phyloP scores from a whole-genome alignment of 2,113 vertebrate species.

The Noturus placidus region DNA sequence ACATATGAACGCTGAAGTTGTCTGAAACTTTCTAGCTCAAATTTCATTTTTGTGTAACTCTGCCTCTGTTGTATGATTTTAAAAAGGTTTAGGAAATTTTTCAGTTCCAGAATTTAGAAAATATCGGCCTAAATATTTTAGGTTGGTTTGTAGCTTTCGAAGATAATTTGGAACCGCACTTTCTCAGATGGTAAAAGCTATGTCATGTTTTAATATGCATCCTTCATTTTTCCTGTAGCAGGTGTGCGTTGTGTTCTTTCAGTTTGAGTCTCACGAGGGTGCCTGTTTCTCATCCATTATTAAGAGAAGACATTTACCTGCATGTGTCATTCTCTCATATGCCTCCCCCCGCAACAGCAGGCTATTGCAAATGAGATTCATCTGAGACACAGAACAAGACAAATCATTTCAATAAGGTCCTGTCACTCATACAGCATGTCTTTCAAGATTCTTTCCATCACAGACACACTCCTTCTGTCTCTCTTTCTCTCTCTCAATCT shows the following conservation, averaged over 20 bases:
- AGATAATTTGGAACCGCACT: conserved; percentile 4
- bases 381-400: conserved; percentile 66
- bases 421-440: conserved; percentile 65
- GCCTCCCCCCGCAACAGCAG: conserved; percentile 58
- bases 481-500: conserved; percentile 16
- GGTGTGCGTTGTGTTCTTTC: not conserved
- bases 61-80: not conserved
- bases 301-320: conserved; percentile 63
- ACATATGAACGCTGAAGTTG: not conserved
- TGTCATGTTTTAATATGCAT: conserved; percentile 1
- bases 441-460: conserved; percentile 56
- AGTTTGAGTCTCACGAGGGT: conserved; percentile 37
- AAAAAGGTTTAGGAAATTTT: not conserved
- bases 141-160: not conserved
- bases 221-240: conserved; percentile 9
- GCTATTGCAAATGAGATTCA: conserved; percentile 70
- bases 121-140: not conserved
- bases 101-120: not conserved
- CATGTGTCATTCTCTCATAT: conserved; percentile 59
- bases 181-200: conserved; percentile 16
- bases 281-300: conserved; percentile 60
- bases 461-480: conserved; percentile 19
- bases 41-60: not conserved
- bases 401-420: conserved; percentile 75
- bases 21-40: not conserved